A percentile compares a stretch with the other conserved stretches of the same genome.
phyloP scores from a whole-genome alignment of 2,113 vertebrate genomes.

The Bolborhynchus lineola region DNA sequence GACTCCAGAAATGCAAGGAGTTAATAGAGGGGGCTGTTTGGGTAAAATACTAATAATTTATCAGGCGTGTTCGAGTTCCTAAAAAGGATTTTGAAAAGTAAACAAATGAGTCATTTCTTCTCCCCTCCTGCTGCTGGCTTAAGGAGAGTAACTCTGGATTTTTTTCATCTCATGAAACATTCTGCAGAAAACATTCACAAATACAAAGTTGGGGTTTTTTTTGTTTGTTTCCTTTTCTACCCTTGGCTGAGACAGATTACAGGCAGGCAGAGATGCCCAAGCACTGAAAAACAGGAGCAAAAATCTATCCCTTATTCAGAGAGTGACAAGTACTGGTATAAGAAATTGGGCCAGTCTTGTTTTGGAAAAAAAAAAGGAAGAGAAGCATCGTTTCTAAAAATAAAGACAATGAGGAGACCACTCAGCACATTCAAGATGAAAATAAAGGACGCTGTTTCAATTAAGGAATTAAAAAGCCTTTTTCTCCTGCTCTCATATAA shows the following conservation, averaged over 20 bases:
- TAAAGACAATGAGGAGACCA: not conserved
- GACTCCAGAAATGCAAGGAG: not conserved
- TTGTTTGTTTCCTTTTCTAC: not conserved
- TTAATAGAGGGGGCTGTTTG: not conserved
- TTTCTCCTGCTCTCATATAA: not conserved
- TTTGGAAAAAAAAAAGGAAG: not conserved
- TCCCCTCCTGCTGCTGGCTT: not conserved
- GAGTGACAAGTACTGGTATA: not conserved
- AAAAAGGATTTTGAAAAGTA: conserved; percentile 14
- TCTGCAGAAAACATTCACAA: not conserved
- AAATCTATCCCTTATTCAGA: not conserved
- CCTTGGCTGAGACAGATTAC: not conserved
- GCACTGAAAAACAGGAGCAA: not conserved
- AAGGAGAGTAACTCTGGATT: not conserved
- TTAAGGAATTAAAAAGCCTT: not conserved
- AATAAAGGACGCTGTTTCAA: rapidly evolving
- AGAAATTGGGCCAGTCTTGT: not conserved
- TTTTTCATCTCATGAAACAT: not conserved
- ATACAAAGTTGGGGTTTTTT: not conserved
- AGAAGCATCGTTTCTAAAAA: not conserved
- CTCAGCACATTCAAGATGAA: not conserved
- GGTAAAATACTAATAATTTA: conserved; percentile 11
- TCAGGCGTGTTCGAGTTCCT: not conserved
- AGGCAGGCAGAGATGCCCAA: not conserved
- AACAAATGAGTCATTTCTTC: conserved; percentile 40